Evolutionary conservation across 2,888 invertebrate genomes (phyloP), one percentile per base, ranked within the genome.

Genomic region (Anorthoa munda): DNA sequence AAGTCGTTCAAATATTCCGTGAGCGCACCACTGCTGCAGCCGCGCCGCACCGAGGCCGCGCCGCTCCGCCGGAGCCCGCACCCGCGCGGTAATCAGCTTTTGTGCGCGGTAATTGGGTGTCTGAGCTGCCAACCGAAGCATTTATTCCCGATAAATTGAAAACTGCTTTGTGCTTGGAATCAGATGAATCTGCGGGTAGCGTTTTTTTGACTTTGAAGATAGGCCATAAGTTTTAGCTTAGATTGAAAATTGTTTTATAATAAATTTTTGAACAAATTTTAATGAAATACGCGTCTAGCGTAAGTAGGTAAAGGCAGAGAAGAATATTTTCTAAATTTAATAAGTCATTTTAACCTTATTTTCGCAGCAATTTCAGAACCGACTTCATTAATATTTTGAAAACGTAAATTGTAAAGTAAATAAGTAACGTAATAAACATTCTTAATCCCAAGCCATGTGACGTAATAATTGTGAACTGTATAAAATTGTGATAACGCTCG

Each of bases 81-180:
- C 93, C 91, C 93, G 92, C 92, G 92, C 92, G 91, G 93, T 96
- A 96, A 96, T 96, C 96, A 96, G 95, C 96, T 96, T 95, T 96
- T 96, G 95, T 96, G 95, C 92, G 91, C 94, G 91, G 95, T 96
- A 96, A 96, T 96, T 96, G 95, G 95, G 95, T 95, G 95, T 95
- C 95, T 96, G 95, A 95, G 95, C 95, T 95, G 94, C 95, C 95
- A 95, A 95, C 94, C 94, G 93, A 93, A 94, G 95, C 96, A 95
- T 96, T 96, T 96, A 95, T 95, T 95, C 94, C 93, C 93, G 93
- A 95, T 95, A 95, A 95, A 96, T 95, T 96, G 95, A 95, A 95
- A 96, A 95, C 94, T 95, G 93, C 94, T 95, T 94, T 95, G 94
- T 94, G 93, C 93, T 91, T 92, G 89, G 92, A 94, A 94, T 94